Conservation (phyloP, 2,113 vertebrate genomes). For the Amphiprion percula region DNA sequence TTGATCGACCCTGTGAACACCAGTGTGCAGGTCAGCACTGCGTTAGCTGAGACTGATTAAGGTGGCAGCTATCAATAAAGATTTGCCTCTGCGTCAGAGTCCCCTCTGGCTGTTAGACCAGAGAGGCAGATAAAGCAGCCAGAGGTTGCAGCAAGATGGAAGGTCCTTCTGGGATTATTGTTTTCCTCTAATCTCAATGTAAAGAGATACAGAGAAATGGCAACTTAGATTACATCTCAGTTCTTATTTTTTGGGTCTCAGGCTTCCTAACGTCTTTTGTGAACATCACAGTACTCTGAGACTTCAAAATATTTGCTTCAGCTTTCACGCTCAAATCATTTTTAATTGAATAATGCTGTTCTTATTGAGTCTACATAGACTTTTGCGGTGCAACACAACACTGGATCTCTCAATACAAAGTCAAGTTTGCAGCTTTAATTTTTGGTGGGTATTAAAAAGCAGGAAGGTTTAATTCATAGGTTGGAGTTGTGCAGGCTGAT, state of each 20-base stretch:
- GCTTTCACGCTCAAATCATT: neutral
- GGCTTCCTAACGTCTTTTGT: neutral
- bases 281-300: neutral
- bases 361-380: no score
- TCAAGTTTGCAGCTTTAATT: constrained; percentile 3
- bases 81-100: constrained; percentile 57
- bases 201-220: neutral
- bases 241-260: neutral
- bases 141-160: constrained; percentile 10
- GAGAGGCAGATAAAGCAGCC: constrained; percentile 19
- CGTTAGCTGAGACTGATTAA: constrained; percentile 67
- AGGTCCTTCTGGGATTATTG: constrained; percentile 28
- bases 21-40: constrained; percentile 40
- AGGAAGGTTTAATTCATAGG: neutral
- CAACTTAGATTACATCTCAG: neutral
- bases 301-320: no score
- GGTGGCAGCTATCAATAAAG: constrained; percentile 68
- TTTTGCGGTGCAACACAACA: no score
- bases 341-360: no score
- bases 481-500: neutral
- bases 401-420: neutral
- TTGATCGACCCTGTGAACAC: constrained; percentile 74
- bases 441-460: neutral
- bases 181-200: constrained; percentile 5
- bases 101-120: constrained; percentile 37